Evolutionary conservation across 1,140 invertebrate genomes (phyloP).

Genomic region (Oscheius sp.): DNA sequence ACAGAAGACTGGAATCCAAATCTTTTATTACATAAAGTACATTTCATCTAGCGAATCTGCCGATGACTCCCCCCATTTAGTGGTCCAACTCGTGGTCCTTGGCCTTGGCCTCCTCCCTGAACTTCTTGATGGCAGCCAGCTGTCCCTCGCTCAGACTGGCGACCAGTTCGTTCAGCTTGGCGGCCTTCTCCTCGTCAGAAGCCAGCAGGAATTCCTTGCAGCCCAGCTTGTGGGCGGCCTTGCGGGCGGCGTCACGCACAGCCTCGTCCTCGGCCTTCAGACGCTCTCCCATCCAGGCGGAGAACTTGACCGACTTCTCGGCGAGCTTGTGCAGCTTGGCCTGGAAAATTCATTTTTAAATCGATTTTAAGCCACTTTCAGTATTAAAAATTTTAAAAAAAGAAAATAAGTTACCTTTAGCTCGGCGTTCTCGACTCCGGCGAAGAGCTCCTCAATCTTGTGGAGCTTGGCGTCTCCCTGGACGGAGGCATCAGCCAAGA

Average conservation of each 20-base stretch:
- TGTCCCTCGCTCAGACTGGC: not conserved
- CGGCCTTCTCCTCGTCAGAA: not conserved
- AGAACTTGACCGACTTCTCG: not conserved
- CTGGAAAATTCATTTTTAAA: not conserved
- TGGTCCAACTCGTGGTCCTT: not conserved
- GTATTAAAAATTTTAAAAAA: not conserved
- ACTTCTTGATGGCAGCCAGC: not conserved
- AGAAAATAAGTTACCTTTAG: not conserved
- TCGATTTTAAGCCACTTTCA: not conserved
- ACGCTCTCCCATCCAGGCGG: not conserved
- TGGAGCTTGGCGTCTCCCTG: not conserved
- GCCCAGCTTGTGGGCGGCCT: not conserved
- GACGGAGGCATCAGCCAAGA: not conserved
- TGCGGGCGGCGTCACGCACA: not conserved
- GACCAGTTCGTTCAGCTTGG: slow-evolving; percentile 2
- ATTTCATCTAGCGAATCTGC: too few species aligned
- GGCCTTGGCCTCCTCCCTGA: slow-evolving; percentile 3
- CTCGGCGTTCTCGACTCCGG: not conserved
- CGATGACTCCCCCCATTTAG: not conserved
- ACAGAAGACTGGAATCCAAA: too few species aligned
- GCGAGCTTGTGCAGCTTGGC: not conserved
- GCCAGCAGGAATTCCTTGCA: not conserved
- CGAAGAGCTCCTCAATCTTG: slow-evolving; percentile 3
- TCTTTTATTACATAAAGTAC: not conserved
- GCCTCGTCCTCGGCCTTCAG: not conserved